These are phyloP conservation scores for Sebastes kiyomatsui DNA, from an alignment of 2,797 vertebrate genomes.

Conservation along the genomic window DNA sequence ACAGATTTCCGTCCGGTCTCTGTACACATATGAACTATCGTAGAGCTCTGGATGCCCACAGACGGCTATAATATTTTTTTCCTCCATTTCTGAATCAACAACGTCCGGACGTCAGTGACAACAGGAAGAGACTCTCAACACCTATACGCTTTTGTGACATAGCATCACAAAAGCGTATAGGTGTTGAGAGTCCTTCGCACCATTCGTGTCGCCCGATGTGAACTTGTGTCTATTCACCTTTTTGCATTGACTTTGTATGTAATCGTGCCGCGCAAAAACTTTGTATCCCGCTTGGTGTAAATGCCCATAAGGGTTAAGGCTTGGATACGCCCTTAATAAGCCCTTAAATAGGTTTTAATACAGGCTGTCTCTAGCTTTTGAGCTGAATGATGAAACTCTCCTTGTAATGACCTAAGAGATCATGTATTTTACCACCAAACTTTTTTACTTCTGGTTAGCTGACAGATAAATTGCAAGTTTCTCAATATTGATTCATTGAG, in stretches of 20 bases:
- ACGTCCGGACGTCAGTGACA: neutral
- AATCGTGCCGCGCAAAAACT: no score
- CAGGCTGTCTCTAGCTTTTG: neutral
- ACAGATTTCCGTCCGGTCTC: no score
- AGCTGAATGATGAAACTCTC: neutral
- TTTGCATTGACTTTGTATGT: no score
- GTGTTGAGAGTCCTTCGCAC: no score
- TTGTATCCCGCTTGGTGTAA: no score
- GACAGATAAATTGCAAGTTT: neutral
- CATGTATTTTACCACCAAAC: neutral
- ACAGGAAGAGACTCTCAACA: no score
- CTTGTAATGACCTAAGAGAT: neutral
- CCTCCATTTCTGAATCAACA: neutral
- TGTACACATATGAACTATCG: neutral
- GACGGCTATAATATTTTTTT: neutral
- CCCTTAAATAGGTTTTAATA: neutral
- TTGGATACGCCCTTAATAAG: neutral
- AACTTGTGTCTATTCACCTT: no score
- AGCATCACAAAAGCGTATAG: no score
- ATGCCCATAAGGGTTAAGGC: neutral
- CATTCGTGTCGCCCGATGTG: no score
- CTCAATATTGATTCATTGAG: conserved; percentile 11
- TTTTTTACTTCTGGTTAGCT: neutral
- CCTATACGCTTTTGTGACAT: no score
- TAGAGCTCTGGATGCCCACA: neutral